Percentiles rank a stretch among this genome's conserved stretches.
These are phyloP conservation scores for Catonia carolina DNA, from an alignment of 2,888 invertebrate genomes.

Conservation along the genomic window DNA sequence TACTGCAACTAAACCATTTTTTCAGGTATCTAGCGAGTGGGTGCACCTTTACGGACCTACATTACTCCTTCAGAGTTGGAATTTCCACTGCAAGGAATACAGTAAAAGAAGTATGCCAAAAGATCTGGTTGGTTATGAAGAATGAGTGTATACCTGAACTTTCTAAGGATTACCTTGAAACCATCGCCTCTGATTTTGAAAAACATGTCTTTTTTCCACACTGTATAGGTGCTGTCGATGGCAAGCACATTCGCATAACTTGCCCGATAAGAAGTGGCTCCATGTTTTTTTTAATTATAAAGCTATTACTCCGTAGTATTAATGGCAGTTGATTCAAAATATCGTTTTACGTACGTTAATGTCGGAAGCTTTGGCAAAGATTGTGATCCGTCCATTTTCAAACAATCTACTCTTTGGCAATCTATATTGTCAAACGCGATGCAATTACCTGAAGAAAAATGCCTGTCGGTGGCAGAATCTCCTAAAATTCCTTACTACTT, in stretches of 20 bases:
- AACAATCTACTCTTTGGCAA: conserved; percentile 11
- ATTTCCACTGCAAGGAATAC: conserved; percentile 30
- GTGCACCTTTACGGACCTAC: conserved; percentile 33
- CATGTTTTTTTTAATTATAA: conserved; percentile 33
- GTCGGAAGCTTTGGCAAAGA: conserved; percentile 22
- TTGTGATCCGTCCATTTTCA: conserved; percentile 21
- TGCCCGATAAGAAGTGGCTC: conserved; percentile 31
- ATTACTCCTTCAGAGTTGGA: conserved; percentile 31
- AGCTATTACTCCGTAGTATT: conserved; percentile 18
- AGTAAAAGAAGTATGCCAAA: conserved; percentile 30
- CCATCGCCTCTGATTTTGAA: conserved; percentile 32
- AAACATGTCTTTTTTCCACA: conserved; percentile 32
- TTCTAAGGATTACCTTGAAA: conserved; percentile 27
- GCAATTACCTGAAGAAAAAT: conserved; percentile 32
- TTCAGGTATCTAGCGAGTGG: conserved; percentile 33
- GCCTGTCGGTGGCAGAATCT: conserved; percentile 32
- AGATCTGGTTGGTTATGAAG: conserved; percentile 29
- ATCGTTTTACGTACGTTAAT: conserved; percentile 20
- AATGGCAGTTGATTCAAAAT: conserved; percentile 21
- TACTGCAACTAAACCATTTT: conserved; percentile 12
- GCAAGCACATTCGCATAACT: conserved; percentile 32
- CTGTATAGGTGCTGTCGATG: conserved; percentile 33
- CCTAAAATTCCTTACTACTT: conserved; percentile 34
- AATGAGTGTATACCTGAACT: conserved; percentile 30
- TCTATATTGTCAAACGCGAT: conserved; percentile 7